Percentiles rank a stretch among this genome's conserved stretches.
Conservation (phyloP, 2,113 vertebrate genomes). For the Nothobranchius furzeri region DNA sequence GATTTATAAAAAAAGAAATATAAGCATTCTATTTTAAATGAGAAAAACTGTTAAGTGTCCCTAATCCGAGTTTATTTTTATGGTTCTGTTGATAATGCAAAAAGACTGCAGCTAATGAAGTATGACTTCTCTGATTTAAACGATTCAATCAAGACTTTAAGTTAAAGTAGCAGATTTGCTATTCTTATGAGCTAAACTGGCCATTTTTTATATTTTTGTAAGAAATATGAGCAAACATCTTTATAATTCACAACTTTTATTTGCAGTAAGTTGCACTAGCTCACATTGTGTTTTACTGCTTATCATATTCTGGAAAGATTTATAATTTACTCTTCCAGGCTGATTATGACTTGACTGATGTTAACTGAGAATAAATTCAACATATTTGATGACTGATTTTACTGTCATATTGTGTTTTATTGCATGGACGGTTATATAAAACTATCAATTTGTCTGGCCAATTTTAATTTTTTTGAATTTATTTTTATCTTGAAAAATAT, state of each 20-base stretch:
- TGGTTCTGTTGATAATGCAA: not conserved
- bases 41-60: not conserved
- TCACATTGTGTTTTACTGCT: not conserved
- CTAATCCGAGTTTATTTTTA: constrained; percentile 2
- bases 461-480: no score
- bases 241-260: not conserved
- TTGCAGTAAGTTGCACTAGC: no score
- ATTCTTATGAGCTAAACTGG: no score
- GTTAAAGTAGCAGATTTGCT: no score
- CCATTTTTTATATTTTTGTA: no score
- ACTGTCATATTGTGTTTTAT: not conserved
- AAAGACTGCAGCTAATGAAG: not conserved
- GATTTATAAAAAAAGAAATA: not conserved
- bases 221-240: not conserved
- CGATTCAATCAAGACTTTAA: no score
- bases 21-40: not conserved
- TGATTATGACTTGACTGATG: not conserved
- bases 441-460: not conserved
- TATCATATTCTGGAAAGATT: not conserved
- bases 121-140: not conserved
- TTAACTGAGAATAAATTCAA: constrained; percentile 3
- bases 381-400: not conserved
- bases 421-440: not conserved
- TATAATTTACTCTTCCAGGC: not conserved
- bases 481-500: no score